A percentile compares a stretch with the other conserved stretches of the same genome.
Conservation (phyloP, 2,888 invertebrate genomes). For the Tetranychus piercei region DNA sequence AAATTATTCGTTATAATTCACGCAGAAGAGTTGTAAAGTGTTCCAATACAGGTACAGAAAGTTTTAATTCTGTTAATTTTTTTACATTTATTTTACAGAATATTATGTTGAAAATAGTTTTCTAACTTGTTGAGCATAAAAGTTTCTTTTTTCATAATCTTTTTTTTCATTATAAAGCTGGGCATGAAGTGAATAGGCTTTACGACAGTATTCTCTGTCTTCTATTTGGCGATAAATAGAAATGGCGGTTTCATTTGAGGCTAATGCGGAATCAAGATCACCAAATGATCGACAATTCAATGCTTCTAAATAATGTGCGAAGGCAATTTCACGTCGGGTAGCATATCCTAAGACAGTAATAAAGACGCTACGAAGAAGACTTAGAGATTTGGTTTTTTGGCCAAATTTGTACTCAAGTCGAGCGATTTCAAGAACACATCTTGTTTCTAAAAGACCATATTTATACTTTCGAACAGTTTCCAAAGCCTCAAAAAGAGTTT, state of each 20-base stretch:
- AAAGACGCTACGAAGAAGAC: background rate
- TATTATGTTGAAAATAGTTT: background rate
- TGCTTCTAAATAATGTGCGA: conserved; percentile 4
- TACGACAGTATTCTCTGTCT: conserved; percentile 11
- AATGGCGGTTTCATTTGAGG: conserved; percentile 12
- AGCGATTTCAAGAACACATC: conserved; percentile 1
- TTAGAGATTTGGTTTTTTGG: background rate
- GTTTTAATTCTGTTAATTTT: too few relatives aligned
- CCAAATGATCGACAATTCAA: background rate
- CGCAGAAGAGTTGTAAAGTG: too few relatives aligned
- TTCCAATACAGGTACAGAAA: too few relatives aligned
- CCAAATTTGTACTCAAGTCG: background rate
- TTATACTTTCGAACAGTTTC: background rate
- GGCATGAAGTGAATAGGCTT: conserved; percentile 10
- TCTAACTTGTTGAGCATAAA: conserved; percentile 16
- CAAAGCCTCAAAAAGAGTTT: conserved; percentile 11
- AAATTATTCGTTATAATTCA: too few relatives aligned
- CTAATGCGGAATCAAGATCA: conserved; percentile 9
- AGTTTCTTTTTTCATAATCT: conserved; percentile 16
- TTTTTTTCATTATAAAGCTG: conserved; percentile 17
- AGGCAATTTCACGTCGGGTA: background rate
- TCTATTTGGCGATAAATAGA: conserved; percentile 11
- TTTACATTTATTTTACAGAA: too few relatives aligned
- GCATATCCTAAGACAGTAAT: background rate
- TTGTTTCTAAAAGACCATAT: background rate